Percentiles rank a stretch among this genome's conserved stretches.
Evolutionary conservation across 2,888 invertebrate species (phyloP).

Genomic region (Ochropleura plecta): DNA sequence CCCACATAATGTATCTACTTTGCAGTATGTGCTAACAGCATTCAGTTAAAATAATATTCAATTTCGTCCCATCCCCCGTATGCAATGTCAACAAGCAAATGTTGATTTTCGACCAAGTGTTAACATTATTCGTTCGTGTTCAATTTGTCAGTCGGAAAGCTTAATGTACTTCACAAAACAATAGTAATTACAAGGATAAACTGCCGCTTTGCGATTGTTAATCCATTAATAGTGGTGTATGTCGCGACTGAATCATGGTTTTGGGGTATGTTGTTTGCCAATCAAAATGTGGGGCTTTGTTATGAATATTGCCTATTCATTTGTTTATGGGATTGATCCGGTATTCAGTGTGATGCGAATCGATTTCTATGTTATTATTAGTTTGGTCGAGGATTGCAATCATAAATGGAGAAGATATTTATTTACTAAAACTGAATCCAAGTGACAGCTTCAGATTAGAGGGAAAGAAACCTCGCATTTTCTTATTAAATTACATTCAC

Average conservation of each 20-base stretch:
- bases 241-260: conserved; percentile 56
- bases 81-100: conserved; percentile 73
- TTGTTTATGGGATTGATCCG: conserved; percentile 18
- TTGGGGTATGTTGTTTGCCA: conserved; percentile 50
- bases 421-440: no score
- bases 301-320: conserved; percentile 57
- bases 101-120: conserved; percentile 79
- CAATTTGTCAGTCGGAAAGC: conserved; percentile 73
- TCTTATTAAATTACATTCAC: neutral
- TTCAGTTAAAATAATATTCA: conserved; percentile 73
- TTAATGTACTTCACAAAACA: conserved; percentile 73
- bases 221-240: conserved; percentile 65
- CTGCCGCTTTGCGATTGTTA: conserved; percentile 70
- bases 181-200: conserved; percentile 73
- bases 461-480: neutral
- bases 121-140: conserved; percentile 76
- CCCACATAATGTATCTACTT: conserved; percentile 67
- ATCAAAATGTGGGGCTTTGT: conserved; percentile 57
- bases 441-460: neutral
- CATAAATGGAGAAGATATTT: neutral
- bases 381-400: neutral
- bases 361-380: conserved; percentile 11
- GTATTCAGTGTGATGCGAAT: conserved; percentile 29
- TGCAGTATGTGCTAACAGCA: conserved; percentile 60
- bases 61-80: conserved; percentile 66